Conservation (phyloP, 2,113 vertebrate genomes). For the Cinclus cinclus region DNA sequence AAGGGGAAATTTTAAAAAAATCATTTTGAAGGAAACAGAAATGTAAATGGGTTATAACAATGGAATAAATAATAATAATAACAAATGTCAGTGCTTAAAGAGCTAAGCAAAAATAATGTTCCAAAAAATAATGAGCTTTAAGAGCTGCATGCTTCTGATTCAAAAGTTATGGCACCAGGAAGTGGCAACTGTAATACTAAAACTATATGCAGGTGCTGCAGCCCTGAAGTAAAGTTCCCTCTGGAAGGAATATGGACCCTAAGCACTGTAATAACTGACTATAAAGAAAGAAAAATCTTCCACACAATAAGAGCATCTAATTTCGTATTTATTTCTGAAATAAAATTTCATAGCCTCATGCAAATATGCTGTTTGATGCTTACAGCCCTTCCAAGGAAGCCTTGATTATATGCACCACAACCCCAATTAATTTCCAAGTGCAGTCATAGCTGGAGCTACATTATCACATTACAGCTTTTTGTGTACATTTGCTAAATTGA, state of each 20-base stretch:
- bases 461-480: background rate
- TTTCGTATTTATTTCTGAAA: constrained; percentile 40
- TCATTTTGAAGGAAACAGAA: background rate
- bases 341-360: background rate
- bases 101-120: background rate
- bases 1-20: background rate
- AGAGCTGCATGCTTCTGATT: background rate
- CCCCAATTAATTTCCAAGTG: background rate
- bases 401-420: background rate
- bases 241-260: background rate
- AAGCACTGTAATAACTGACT: background rate
- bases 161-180: background rate
- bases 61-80: background rate
- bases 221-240: background rate
- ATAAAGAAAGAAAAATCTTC: background rate
- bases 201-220: constrained; percentile 55
- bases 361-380: background rate
- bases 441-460: background rate
- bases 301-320: background rate
- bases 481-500: background rate
- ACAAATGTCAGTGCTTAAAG: background rate
- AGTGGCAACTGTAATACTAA: constrained; percentile 7
- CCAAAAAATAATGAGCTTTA: background rate
- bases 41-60: background rate
- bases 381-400: background rate